These are phyloP conservation scores for Barypeithes pellucidus DNA, from an alignment of 2,888 invertebrate genomes.

Conservation along the genomic window DNA sequence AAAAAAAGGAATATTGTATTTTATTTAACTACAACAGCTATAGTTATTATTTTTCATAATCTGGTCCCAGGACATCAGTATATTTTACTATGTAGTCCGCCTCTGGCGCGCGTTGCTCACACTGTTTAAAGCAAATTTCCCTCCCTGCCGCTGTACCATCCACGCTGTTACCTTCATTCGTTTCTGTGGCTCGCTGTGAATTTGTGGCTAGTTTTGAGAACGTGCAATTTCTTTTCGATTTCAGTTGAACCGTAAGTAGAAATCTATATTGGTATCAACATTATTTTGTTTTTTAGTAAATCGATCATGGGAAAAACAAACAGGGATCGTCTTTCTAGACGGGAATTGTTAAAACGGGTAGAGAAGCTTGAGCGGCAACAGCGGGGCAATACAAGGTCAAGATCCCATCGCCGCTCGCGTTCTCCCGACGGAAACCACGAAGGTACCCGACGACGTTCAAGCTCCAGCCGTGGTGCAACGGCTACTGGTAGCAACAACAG, in stretches of 20 bases:
- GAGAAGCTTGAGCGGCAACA: too few relatives aligned
- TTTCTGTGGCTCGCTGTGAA: background rate
- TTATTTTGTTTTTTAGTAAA: background rate
- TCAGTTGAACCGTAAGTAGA: background rate
- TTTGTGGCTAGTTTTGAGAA: background rate
- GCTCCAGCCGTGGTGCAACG: background rate
- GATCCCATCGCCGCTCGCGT: background rate
- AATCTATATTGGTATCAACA: background rate
- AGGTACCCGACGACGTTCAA: background rate
- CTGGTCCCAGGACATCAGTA: too few relatives aligned
- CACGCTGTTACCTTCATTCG: slow-evolving; percentile 7
- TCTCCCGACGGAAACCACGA: background rate
- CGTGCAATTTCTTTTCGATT: background rate
- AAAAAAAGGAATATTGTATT: background rate
- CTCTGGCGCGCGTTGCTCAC: too few relatives aligned
- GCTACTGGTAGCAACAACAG: background rate
- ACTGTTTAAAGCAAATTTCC: too few relatives aligned
- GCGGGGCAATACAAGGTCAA: too few relatives aligned
- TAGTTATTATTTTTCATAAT: too few relatives aligned
- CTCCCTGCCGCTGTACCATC: too few relatives aligned
- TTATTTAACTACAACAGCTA: too few relatives aligned
- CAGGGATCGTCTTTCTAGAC: background rate
- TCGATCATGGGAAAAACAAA: background rate
- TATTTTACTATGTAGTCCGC: too few relatives aligned
- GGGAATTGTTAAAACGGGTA: background rate